These are phyloP conservation scores for Acronicta psi DNA, from an alignment of 2,888 invertebrate genomes.

Conservation along the genomic window DNA sequence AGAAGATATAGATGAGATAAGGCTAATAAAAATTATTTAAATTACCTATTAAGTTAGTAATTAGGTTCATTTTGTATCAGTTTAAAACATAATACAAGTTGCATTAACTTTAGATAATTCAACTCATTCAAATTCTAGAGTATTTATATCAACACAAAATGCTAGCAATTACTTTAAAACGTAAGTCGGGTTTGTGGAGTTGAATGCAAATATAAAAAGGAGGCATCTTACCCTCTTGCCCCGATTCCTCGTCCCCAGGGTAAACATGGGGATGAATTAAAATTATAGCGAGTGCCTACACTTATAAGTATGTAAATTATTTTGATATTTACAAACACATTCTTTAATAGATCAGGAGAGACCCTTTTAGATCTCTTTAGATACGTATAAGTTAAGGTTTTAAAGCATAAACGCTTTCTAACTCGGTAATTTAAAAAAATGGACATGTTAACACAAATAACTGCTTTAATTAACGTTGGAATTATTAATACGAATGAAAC, in stretches of 20 bases:
- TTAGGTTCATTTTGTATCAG: too few species aligned
- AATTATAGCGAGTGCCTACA: slow-evolving; percentile 72
- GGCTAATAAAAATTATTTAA: too few species aligned
- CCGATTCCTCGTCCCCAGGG: slow-evolving; percentile 58
- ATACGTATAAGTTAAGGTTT: too few species aligned
- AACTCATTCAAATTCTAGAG: slow-evolving; percentile 36
- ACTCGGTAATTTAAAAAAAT: slow-evolving; percentile 27
- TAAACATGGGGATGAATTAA: slow-evolving; percentile 69
- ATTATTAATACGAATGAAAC: slow-evolving; percentile 15
- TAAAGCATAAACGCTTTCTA: background rate
- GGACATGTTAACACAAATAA: slow-evolving; percentile 23
- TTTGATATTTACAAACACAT: slow-evolving; percentile 16
- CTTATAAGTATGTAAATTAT: slow-evolving; percentile 38
- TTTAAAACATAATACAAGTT: background rate
- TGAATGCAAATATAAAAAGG: slow-evolving; percentile 75
- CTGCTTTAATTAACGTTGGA: slow-evolving; percentile 13
- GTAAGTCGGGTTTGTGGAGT: slow-evolving; percentile 69
- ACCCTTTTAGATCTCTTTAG: too few species aligned
- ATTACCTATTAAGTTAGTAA: too few species aligned
- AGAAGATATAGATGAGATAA: too few species aligned
- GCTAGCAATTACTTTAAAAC: slow-evolving; percentile 85
- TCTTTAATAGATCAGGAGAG: too few species aligned
- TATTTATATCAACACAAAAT: slow-evolving; percentile 64
- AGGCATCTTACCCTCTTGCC: slow-evolving; percentile 13
- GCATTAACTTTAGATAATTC: slow-evolving; percentile 24